These are phyloP conservation scores for Pogonophryne albipinna DNA, from an alignment of 2,797 vertebrate genomes.

Conservation along the genomic window DNA sequence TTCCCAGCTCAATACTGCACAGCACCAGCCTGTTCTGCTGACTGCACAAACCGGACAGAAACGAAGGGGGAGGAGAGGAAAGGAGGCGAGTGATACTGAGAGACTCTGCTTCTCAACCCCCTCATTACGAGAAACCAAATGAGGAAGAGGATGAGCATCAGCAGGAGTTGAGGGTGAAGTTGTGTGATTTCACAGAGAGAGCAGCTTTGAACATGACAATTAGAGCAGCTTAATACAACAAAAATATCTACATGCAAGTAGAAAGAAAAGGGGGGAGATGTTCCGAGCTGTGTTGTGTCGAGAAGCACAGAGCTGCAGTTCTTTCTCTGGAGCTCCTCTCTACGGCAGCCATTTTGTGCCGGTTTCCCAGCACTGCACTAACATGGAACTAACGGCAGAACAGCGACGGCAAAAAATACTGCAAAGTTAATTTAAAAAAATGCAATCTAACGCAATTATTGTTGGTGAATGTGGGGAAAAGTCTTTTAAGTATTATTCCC, in stretches of 20 bases:
- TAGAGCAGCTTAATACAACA: conserved; percentile 1
- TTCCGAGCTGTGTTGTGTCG: conserved; percentile 34
- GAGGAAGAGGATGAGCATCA: conserved; percentile 51
- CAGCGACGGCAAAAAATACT: background rate
- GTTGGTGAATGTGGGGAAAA: conserved; percentile 32
- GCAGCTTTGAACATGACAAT: conserved; percentile 15
- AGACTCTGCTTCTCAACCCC: conserved; percentile 66
- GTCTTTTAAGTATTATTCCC: conserved; percentile 51
- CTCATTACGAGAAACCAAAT: conserved; percentile 68
- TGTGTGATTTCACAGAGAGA: conserved; percentile 12
- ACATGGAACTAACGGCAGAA: conserved; percentile 74
- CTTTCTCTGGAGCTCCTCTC: conserved; percentile 67
- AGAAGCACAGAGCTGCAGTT: conserved; percentile 60
- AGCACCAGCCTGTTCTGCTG: conserved; percentile 83
- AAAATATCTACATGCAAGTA: background rate
- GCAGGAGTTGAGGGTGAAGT: conserved; percentile 41
- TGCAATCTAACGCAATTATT: conserved; percentile 15
- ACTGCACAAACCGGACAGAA: conserved; percentile 80
- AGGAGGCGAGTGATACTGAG: conserved; percentile 43
- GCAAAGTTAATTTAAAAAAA: background rate
- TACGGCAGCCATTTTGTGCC: conserved; percentile 84
- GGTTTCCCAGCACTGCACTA: conserved; percentile 71
- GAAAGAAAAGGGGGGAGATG: background rate
- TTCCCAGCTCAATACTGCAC: conserved; percentile 80
- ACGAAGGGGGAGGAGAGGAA: conserved; percentile 26